Evolutionary conservation across 2,797 vertebrate genomes (phyloP), one percentile per base, ranked within the genome.

Genomic region (Ctenochaetus hawaiiensis): DNA sequence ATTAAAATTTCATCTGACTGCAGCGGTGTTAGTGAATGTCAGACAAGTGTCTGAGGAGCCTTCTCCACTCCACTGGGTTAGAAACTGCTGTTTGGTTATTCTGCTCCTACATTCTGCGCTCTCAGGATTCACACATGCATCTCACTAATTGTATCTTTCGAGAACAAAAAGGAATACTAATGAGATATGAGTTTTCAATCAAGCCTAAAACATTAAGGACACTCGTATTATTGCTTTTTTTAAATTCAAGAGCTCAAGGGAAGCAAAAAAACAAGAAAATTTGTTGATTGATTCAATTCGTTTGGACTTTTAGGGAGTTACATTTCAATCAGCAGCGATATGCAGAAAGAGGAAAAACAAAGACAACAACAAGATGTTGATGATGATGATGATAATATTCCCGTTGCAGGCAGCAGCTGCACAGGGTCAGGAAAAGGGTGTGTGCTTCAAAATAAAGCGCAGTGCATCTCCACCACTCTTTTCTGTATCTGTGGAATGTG

Each of bases 1-100:
- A 95, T 94, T 92, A 94, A 93, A 93, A 94, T 93, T 91, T 94
- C 75, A 90, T 92, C 78, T 73, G 86, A 93, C 82, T 83, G 79
- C 64, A 93, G 88, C 77, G 26, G 85, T 80, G 89, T 92, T 87
- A 80, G 84, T 83, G 90, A 91, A 94, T 94, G 94, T 94, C 89
- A 91, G 90, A 95, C 91, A 94, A 93, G 88, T 87, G 90, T 90
- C 91, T 86, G 57, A 82, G 85, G 90, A 90, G 83, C 71, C 61
- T 66, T 77, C 73, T 80, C 37, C 76, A 81, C 84, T 83, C 84
- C 81, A 34, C 18, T 53, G 80, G 80, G 87, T 84, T 78, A 87
- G 86, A 77, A 85, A 67, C 54, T 62, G 63, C 84, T 88, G 77
- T 91, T 92, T 93, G 86, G 77, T 90, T 86, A 89, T 92, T 94